Base-by-base conservation (phyloP, 2,888 invertebrate genomes). In the Rhagium mordax region DNA sequence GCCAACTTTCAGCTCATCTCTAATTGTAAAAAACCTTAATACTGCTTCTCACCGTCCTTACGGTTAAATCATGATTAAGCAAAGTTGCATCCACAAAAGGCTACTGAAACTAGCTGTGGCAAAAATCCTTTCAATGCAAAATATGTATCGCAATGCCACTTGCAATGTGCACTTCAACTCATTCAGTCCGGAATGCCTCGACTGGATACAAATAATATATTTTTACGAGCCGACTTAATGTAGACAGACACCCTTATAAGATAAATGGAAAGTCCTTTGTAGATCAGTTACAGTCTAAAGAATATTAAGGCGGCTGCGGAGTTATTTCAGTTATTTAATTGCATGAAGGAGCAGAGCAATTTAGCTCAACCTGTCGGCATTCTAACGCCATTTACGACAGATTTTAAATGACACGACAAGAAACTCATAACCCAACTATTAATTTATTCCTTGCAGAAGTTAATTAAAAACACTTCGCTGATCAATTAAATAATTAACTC, bases 321-420 rank as follows among this genome's bases (percentile, higher is more conserved):
- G 67, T 47, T 67, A 67, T 67, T 67, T 33, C 57, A 67, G 57
- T 33, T 67, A 70, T 66, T 75, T 73, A 73, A 75, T 75, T 75
- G 73, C 75, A 73, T 67, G 75, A 71, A 67, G 61, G 59, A 62
- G 64, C 68, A 60, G 62, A 71, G 70, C 72, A 72, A 70, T 75
- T 75, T 66, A 75, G 72, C 48, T 70, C 70, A 69, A 75, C 75
- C 72, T 73, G 72, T 73, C 75, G 65, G 71, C 75, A 71, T 75
- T 73, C 75, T 72, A 73, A 73, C 75, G 72, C 75, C 75, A 71
- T 73, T 74, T 74, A 75, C 66, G 72, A 68, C 70, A 69, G 67
- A 67, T 75, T 74, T 75, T 61, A 66, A 74, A 75, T 62, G 60
- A 60, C 57, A 65, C 48, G 69, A 70, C 72, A 66, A 72, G 70